Base-by-base conservation (phyloP, 2,888 invertebrate species). In the Lissocephala sabroskyi region DNA sequence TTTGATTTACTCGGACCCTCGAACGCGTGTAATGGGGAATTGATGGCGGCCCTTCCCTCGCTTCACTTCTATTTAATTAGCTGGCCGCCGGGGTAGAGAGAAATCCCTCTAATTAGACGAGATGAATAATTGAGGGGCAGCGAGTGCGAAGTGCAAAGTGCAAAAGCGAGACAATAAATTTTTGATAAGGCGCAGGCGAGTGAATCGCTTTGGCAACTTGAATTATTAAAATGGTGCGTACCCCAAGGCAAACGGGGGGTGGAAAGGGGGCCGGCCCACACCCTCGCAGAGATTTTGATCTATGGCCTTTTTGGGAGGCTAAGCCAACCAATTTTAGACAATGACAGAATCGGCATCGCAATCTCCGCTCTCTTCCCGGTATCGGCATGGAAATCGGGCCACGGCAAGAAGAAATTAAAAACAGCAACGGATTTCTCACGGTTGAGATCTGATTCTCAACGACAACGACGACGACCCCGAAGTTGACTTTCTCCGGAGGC, bases 371-470 rank as follows among this genome's bases (percentile, higher is more conserved):
- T n/a, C n/a, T n/a, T n/a, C 71, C 66, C 26, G n/a, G n/a, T n/a
- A n/a, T 23, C 4, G 23, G 7, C 3, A 23, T 23, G 23, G 7
- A 23, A 23, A 23, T 23, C 23, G 23, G 23, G 35, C 35, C 35
- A 17, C 16, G 3, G 16, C 16, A 13, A 35, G 18, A 76, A 63
- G 55, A 62, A 70, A 70, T 77, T 70, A 68, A 77, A 73, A 68
- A 68, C 67, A 63, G 64, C 70, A 73, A 76, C 74, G 47, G 62
- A 77, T 68, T 74, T 70, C 68, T 70, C 68, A 70, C 68, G 70
- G 70, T 23, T 68, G 56, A 37, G 3, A 44, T 45, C 35, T 47
- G 44, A n/a, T n/a, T n/a, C n/a, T n/a, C n/a, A n/a, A n/a, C n/a
- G n/a, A n/a, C n/a, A n/a, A n/a, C n/a, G 30, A 41, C 26, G 13